Conservation (phyloP, 2,888 invertebrate genomes). For the Cataglyphis rosenhaueri region DNA sequence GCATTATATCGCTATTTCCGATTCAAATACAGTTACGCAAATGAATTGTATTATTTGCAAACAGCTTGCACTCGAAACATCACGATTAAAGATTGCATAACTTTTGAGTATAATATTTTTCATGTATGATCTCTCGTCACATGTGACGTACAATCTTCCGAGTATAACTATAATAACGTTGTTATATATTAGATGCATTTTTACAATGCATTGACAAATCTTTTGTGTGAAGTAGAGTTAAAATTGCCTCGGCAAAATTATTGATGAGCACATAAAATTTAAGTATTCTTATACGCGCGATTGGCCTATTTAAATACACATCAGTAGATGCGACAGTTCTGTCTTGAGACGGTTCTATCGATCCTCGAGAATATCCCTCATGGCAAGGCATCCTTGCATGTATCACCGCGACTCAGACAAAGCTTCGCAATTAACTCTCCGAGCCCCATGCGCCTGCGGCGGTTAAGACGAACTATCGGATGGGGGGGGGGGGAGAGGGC, state of each 20-base stretch:
- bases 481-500: not conserved
- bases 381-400: slow-evolving; percentile 74
- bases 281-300: slow-evolving; percentile 21
- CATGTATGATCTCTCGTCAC: not conserved
- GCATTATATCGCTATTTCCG: slow-evolving; percentile 14
- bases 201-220: not conserved
- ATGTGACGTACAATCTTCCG: not conserved
- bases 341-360: slow-evolving; percentile 75
- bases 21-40: not conserved
- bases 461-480: slow-evolving; percentile 76
- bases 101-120: not conserved
- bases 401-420: slow-evolving; percentile 78
- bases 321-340: slow-evolving; percentile 73
- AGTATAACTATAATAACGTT: not conserved
- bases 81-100: not conserved
- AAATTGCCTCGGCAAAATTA: slow-evolving; percentile 29
- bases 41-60: not conserved
- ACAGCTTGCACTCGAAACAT: not conserved
- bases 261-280: slow-evolving; percentile 16
- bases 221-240: not conserved
- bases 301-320: slow-evolving; percentile 72
- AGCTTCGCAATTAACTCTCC: slow-evolving; percentile 78
- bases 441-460: slow-evolving; percentile 74
- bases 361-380: slow-evolving; percentile 71
- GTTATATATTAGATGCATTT: not conserved